Base-by-base conservation (phyloP, 2,797 vertebrate genomes). In the Morelia viridis region DNA sequence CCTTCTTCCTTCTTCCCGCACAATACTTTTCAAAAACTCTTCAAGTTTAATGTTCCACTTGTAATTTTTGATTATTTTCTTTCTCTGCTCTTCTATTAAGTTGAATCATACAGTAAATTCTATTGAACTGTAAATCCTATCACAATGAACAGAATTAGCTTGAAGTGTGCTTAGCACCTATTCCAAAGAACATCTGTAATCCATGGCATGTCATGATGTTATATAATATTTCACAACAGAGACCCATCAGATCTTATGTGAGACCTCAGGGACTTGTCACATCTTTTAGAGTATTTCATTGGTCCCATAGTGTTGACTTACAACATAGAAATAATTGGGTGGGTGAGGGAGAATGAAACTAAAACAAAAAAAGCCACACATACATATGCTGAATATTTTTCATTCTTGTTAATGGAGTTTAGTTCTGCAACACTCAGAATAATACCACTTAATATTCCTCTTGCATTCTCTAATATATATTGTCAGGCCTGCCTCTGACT, bases 131-230 rank as follows among this genome's bases (percentile, higher is more conserved):
- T 94, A 95, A 76, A 96, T 94, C n/a, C 53, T 93, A 84, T 91
- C 35, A 92, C 4, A 35, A 96, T 96, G 83, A 92, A 26, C 26
- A 95, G 95, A 57, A 64, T 91, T 94, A 89, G 94, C 93, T 76
- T 94, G 88, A 94, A 96, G 92, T 92, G 94, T 90, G 95, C 87
- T 86, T 88, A 94, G 89, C 91, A 58, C 88, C 41, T 84, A 9
- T 91, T 64, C 65, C 91, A 94, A 95, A 94, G 89, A 92, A 93
- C 26, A 58, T 95, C 68, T 97, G 90, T 93, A 92, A 94, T 68
- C 92, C 60, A 93, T 41, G 71, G 46, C n/a, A 56, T 2, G 6
- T 95, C 89, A 91, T 6, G 26, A 80, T 19, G 41, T 91, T 90
- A 90, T 62, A 80, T 0, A 93, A 91, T 11, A 62, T 92, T 92